These are phyloP conservation scores for Chitala chitala DNA, from an alignment of 2,113 vertebrate genomes.

Conservation along the genomic window DNA sequence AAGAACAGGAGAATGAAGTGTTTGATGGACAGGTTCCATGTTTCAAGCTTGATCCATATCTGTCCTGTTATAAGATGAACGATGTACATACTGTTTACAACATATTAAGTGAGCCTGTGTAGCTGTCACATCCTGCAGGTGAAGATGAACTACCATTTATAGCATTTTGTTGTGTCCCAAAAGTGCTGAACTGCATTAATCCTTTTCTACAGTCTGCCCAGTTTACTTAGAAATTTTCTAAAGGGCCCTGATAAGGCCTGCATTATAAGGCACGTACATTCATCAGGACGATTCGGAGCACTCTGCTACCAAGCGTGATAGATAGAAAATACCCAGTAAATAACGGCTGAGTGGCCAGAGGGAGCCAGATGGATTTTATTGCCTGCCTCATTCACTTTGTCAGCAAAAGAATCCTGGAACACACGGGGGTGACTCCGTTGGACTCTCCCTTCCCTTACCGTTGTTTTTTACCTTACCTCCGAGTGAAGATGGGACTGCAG, in stretches of 20 bases:
- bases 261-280: conserved; percentile 17
- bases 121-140: neutral
- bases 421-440: neutral
- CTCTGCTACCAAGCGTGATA: neutral
- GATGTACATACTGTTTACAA: neutral
- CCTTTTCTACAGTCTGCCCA: neutral
- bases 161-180: neutral
- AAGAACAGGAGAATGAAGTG: neutral
- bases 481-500: neutral
- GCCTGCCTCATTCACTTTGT: conserved; percentile 18
- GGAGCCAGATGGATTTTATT: neutral
- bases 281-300: neutral
- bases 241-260: conserved; percentile 1
- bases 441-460: neutral
- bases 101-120: neutral
- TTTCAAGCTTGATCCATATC: too few relatives aligned
- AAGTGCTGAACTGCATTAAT: neutral
- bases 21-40: neutral
- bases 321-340: conserved; percentile 8
- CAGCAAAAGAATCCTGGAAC: conserved; percentile 19
- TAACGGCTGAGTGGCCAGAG: conserved; percentile 8
- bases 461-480: conserved; percentile 10
- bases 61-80: too few relatives aligned
- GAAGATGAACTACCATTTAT: neutral
- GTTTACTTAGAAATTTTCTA: conserved; percentile 14